A percentile compares a stretch with the other conserved stretches of the same genome.
Evolutionary conservation across 1,140 invertebrate species (phyloP).

Genomic region (Caligus rogercresseyi): DNA sequence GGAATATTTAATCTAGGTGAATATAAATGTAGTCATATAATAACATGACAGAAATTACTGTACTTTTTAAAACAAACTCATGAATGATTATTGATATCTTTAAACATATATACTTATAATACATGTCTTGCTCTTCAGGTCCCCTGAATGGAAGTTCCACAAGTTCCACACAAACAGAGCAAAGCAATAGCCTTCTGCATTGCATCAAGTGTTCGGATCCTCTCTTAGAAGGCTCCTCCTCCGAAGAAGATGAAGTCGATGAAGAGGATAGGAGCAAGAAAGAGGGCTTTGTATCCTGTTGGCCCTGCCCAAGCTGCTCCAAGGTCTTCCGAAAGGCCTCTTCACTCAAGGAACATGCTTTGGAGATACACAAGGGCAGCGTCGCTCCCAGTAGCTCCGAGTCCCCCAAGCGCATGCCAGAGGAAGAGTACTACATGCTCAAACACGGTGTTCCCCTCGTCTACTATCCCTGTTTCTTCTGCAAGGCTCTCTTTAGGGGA

Average conservation of each 20-base stretch:
- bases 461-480: slow-evolving; percentile 17
- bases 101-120: no score
- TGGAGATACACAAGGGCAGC: neutral
- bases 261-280: neutral
- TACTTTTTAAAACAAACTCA: no score
- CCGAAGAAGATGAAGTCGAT: neutral
- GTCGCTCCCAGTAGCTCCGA: neutral
- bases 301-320: slow-evolving; percentile 1
- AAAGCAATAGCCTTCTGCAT: neutral
- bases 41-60: no score
- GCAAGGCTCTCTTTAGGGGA: slow-evolving; percentile 15
- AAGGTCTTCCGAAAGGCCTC: neutral
- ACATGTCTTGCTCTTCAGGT: no score
- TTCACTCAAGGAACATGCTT: neutral
- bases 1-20: no score
- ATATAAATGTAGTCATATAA: no score
- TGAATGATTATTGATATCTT: no score
- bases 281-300: neutral
- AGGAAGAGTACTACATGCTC: neutral
- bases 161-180: neutral
- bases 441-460: slow-evolving; percentile 2
- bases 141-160: neutral
- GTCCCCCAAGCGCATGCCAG: neutral
- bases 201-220: neutral
- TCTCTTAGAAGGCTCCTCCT: neutral